Percentiles rank a stretch among this genome's conserved stretches.
Evolutionary conservation across 1,140 invertebrate genomes (phyloP).

Genomic region (Bilobella aurantiaca): DNA sequence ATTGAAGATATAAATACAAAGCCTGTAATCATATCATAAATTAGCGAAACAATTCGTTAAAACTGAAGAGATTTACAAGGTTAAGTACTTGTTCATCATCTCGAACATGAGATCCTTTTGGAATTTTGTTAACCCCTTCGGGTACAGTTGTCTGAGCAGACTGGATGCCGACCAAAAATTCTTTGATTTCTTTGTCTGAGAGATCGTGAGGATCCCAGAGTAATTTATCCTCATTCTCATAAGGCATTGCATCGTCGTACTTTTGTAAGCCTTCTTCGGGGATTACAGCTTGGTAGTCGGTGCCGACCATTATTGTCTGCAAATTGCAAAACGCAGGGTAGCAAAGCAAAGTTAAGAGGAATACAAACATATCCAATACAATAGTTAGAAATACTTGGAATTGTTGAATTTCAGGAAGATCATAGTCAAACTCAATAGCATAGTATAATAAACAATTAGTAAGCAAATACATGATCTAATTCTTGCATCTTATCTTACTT

Average conservation of each 20-base stretch:
- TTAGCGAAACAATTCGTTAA: neutral
- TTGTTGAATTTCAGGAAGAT: no score
- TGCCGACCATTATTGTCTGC: conserved; percentile 87
- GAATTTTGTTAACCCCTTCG: conserved; percentile 49
- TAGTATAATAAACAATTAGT: no score
- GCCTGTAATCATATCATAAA: conserved; percentile 50
- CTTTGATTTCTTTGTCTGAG: conserved; percentile 61
- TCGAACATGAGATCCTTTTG: conserved; percentile 65
- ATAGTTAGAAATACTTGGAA: no score
- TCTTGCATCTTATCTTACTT: no score
- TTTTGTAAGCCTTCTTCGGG: conserved; percentile 79
- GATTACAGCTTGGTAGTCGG: conserved; percentile 84
- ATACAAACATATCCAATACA: no score
- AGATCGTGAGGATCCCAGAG: conserved; percentile 79
- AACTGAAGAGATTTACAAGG: neutral
- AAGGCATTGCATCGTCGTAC: conserved; percentile 84
- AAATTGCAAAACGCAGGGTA: conserved; percentile 18
- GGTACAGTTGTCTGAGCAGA: conserved; percentile 42
- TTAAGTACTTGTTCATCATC: conserved; percentile 68
- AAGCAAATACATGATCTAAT: no score
- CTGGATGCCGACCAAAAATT: conserved; percentile 65
- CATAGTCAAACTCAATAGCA: no score
- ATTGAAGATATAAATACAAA: conserved; percentile 79
- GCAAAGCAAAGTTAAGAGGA: neutral
- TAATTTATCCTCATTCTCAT: conserved; percentile 92